Evolutionary conservation across 92 coral and sea anemone species (phyloP), one percentile per base, ranked within the genome.

Genomic region (Anthopleura xanthogrammica): DNA sequence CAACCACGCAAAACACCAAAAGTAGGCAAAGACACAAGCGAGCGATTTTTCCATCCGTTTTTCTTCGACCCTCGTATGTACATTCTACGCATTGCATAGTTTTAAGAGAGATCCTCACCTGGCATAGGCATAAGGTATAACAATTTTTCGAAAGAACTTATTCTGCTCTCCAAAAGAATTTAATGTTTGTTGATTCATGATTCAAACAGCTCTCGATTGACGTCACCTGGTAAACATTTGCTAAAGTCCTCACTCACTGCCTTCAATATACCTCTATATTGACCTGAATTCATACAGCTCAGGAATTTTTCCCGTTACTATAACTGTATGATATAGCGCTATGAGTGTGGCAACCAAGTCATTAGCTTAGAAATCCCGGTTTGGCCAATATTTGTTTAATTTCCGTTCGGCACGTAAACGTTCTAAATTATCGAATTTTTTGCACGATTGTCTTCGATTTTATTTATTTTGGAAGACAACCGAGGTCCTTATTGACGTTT

Each of bases 11-110:
- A 58, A 78, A 82, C 36, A 89, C 74, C 39, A 89, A 79, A 17
- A 89, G 83, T 72, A 72, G 77, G 16, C 79, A 41, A 13, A 89
- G 79, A 36, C 77, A 52, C 13, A 86, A 40, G 40, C 92, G 90
- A 20, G 89, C 80, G 0, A 89, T 82, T 52, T 71, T 68, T 22
- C 85, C 87, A 52, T 89, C 92, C 12, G 82, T 81, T n/a, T 78
- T 82, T 41, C 83, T 64, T 76, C 86, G 57, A 16, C 60, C 58
- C 36, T 74, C 80, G 16, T 83, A 70, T 5, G 80, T 83, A 77
- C 74, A 83, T 46, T 62, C 80, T 8, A 76, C n/a, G 39, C 86
- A 83, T 17, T 64, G 19, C 86, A 83, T 83, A 41, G 36, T 77
- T 16, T 9, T 8, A 12, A 36, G 12, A 29, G 60, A 4, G 13